Conservation (phyloP, 1,140 invertebrate genomes). For the Drosophila sturtevanti region DNA sequence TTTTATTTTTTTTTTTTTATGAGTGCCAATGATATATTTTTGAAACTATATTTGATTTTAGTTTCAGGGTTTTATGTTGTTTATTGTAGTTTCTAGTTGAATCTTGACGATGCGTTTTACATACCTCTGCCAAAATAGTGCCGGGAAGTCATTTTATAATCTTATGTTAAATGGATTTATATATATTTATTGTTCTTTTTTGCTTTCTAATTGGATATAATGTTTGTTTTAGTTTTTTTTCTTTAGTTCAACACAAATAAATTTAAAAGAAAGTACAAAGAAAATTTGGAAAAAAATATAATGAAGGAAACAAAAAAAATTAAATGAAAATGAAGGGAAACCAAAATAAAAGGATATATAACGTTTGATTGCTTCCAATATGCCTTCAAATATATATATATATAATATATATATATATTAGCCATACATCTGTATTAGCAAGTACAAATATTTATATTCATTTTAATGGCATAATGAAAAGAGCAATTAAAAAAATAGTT, state of each 20-base stretch:
- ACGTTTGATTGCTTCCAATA: not conserved
- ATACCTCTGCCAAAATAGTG: constrained; percentile 83
- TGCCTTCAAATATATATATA: not conserved
- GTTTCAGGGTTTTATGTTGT: constrained; percentile 1
- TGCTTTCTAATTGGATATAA: constrained; percentile 35
- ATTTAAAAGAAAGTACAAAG: constrained; percentile 42
- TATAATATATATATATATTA: no score
- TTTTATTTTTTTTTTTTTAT: not conserved
- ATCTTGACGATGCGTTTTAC: constrained; percentile 71
- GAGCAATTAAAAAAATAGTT: not conserved
- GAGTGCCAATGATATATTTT: not conserved
- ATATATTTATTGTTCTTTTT: constrained; percentile 37
- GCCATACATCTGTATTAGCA: no score
- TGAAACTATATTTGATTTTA: constrained; percentile 17
- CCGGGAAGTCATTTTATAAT: constrained; percentile 82
- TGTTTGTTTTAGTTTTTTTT: constrained; percentile 21
- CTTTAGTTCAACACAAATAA: constrained; percentile 37
- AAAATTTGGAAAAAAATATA: constrained; percentile 7
- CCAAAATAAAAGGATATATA: not conserved
- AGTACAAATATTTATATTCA: no score
- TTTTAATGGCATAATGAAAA: not conserved
- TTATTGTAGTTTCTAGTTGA: constrained; percentile 23
- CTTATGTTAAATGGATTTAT: constrained; percentile 66
- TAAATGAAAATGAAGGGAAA: constrained; percentile 25
- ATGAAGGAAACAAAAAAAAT: not conserved